phyloP scores from a whole-genome alignment of 2,113 vertebrate genomes.

The Australoheros scitulus region DNA sequence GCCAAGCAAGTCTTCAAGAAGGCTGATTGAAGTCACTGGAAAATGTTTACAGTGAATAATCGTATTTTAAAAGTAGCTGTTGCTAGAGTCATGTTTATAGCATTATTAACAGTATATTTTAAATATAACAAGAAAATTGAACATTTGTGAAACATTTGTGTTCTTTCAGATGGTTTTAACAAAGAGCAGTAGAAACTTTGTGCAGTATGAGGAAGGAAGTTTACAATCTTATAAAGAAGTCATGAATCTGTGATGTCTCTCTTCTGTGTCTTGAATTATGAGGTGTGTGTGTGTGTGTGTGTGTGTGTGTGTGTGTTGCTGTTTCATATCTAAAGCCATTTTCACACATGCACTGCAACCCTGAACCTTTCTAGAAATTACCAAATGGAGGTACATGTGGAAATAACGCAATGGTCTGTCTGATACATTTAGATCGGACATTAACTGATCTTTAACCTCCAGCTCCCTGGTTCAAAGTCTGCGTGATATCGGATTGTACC shows the following conservation, averaged over 20 bases:
- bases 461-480: background rate
- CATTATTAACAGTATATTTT: conserved; percentile 17
- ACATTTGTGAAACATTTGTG: conserved; percentile 3
- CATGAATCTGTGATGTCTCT: background rate
- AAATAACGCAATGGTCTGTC: background rate
- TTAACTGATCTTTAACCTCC: background rate
- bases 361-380: background rate
- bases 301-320: accelerated
- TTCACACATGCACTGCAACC: background rate
- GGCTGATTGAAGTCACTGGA: conserved; percentile 70
- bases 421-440: background rate
- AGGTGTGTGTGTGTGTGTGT: background rate
- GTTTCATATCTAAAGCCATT: background rate
- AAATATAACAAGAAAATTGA: background rate
- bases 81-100: conserved; percentile 20
- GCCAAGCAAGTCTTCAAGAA: conserved; percentile 92
- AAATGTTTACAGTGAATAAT: background rate
- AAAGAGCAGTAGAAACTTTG: background rate
- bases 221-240: conserved; percentile 44
- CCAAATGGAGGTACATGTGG: background rate
- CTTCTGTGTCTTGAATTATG: conserved; percentile 2
- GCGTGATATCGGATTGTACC: background rate
- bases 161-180: conserved; percentile 10
- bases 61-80: background rate
- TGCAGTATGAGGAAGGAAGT: no score